Evolutionary conservation across 2,888 invertebrate genomes (phyloP).

Genomic region (Aphidoletes aphidimyza): DNA sequence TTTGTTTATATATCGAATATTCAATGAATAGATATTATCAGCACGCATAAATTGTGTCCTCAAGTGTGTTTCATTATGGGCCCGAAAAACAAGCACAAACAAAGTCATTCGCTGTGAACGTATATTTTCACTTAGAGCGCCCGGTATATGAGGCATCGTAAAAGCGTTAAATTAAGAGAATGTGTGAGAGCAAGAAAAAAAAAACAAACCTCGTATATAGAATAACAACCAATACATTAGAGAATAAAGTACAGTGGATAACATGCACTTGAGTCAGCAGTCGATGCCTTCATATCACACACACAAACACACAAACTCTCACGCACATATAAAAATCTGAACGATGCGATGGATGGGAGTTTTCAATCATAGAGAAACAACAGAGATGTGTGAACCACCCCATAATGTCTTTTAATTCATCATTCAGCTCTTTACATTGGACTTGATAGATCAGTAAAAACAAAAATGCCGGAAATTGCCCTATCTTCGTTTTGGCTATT

Average conservation of each 20-base stretch:
- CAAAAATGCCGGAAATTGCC: slow-evolving; percentile 29
- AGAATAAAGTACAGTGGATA: slow-evolving; percentile 4
- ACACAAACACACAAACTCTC: too few relatives aligned
- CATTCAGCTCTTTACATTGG: slow-evolving; percentile 42
- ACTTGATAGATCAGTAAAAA: slow-evolving; percentile 39
- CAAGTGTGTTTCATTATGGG: slow-evolving; percentile 38
- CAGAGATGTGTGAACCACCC: not conserved
- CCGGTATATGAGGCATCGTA: not conserved
- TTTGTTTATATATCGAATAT: slow-evolving; percentile 8
- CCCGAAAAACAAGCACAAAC: not conserved
- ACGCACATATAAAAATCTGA: too few relatives aligned
- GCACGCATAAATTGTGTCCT: slow-evolving; percentile 49
- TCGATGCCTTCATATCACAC: not conserved
- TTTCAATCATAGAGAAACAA: slow-evolving; percentile 16
- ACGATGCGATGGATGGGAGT: too few relatives aligned
- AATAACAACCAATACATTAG: not conserved
- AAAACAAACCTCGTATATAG: too few relatives aligned
- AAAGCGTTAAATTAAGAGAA: slow-evolving; percentile 22
- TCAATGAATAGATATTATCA: slow-evolving; percentile 23
- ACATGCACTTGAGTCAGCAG: slow-evolving; percentile 43
- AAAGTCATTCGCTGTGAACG: not conserved
- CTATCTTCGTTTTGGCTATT: not conserved
- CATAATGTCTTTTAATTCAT: slow-evolving; percentile 35
- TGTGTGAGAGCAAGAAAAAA: not conserved
- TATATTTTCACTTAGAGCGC: not conserved